Conservation (phyloP, 37 sponge, comb jelly and placozoan species). For the Cladorhizidae sp. region DNA sequence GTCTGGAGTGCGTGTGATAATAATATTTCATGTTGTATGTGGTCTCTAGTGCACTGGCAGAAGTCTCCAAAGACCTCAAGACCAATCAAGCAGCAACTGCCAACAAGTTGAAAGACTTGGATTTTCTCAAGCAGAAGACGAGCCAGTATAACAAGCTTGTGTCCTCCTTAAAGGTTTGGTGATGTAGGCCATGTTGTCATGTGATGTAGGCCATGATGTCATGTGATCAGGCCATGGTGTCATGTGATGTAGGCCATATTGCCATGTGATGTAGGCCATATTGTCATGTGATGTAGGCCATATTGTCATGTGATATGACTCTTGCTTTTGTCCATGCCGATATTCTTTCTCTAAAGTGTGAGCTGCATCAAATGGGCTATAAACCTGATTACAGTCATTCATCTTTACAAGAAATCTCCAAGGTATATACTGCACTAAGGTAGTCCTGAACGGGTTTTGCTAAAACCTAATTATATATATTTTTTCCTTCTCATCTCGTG, state of each 20-base stretch:
- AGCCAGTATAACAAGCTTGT: slow-evolving; percentile 53
- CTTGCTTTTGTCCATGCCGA: background rate
- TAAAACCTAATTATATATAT: background rate
- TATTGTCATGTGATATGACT: too few species aligned
- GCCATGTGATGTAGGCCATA: too few species aligned
- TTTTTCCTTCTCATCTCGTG: too few species aligned
- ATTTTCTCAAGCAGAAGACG: slow-evolving; percentile 67
- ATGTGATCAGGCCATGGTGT: background rate
- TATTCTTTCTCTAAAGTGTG: slow-evolving; percentile 24
- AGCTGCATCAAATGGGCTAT: slow-evolving; percentile 54
- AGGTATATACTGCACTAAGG: slow-evolving; percentile 45
- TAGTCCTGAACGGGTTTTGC: too few species aligned
- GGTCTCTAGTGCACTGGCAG: slow-evolving; percentile 14
- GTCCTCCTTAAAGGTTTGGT: slow-evolving; percentile 45
- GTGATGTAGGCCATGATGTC: too few species aligned
- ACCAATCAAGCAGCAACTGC: background rate
- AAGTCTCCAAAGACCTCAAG: slow-evolving; percentile 15
- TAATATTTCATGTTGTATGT: background rate
- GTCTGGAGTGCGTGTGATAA: too few species aligned
- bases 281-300: too few species aligned
- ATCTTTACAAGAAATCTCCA: slow-evolving; percentile 27
- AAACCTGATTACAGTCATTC: slow-evolving; percentile 32
- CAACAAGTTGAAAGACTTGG: slow-evolving; percentile 15
- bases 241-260: too few species aligned
- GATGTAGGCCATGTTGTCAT: too few species aligned